Evolutionary conservation across 2,888 invertebrate species (phyloP), one percentile per base, ranked within the genome.

Genomic region (Merodon equestris): DNA sequence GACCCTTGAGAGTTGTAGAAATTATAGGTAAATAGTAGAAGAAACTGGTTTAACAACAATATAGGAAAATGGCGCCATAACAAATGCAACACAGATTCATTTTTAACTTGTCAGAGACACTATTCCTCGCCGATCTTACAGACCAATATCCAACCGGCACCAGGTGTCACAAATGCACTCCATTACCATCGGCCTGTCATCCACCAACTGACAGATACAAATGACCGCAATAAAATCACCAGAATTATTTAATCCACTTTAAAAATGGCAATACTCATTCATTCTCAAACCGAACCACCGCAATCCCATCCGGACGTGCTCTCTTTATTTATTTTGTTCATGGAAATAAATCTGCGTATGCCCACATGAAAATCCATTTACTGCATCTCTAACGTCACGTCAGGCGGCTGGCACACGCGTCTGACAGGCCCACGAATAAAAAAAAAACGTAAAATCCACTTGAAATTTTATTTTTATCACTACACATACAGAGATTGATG

Each of bases 361-460:
- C 73, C 67, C 77, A 67, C 77, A 77, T 67, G 40, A 54, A 72
- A 72, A 72, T 72, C 51, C 56, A 61, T 72, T 72, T 67, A 61
- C 56, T 50, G 67, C 67, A 77, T 77, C 67, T 77, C 73, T 68
- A 77, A 77, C 73, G 77, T 77, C 73, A 73, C 53, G 14, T 9
- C n/a, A n/a, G 40, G 40, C 10, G 2, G 38, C 61, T 67, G 57
- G 61, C 66, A 56, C 71, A 64, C 54, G 66, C 77, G 77, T 48
- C 63, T 68, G 77, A 73, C 73, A 77, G 57, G 57, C 34, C 60
- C 40, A 9, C 27, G 27, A 27, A n/a, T n/a, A n/a, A n/a, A n/a
- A n/a, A n/a, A n/a, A 27, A 27, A 27, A 27, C 27, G 27, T 7
- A 68, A 53, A 73, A 38, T 68, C 67, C 67, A 68, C 67, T 77